Conservation (phyloP, 2,113 vertebrate species). For the Aythya baeri region DNA sequence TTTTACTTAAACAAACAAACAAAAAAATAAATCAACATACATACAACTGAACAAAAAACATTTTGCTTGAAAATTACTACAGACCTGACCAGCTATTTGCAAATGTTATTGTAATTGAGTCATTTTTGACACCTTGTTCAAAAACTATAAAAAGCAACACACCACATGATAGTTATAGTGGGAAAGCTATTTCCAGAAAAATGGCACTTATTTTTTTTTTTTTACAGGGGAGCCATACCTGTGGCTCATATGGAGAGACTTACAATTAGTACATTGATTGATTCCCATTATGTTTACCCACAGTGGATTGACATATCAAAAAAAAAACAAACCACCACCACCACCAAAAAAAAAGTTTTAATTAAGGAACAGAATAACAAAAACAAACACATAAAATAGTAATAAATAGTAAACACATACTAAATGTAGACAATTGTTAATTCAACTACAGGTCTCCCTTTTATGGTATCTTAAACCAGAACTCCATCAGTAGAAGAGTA, state of each 20-base stretch:
- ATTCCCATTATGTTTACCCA: background rate
- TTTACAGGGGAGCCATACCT: background rate
- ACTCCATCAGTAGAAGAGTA: rapidly evolving
- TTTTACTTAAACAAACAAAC: background rate
- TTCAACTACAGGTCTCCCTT: background rate
- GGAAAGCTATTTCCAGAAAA: background rate
- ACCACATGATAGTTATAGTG: background rate
- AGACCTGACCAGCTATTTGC: background rate
- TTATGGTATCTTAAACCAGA: background rate
- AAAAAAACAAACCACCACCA: background rate
- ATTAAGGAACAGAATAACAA: background rate
- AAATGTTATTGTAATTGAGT: background rate
- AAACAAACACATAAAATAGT: background rate
- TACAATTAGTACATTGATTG: background rate
- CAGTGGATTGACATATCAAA: background rate
- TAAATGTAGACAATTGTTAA: background rate
- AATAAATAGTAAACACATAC: background rate
- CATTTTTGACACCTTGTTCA: background rate
- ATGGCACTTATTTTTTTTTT: background rate
- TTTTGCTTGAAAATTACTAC: background rate
- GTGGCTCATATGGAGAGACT: background rate
- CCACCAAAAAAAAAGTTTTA: background rate
- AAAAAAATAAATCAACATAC: background rate
- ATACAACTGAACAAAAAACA: too few relatives aligned
- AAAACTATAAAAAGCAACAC: background rate